Conservation (phyloP, 2,113 vertebrate species). For the Zosterops lateralis region DNA sequence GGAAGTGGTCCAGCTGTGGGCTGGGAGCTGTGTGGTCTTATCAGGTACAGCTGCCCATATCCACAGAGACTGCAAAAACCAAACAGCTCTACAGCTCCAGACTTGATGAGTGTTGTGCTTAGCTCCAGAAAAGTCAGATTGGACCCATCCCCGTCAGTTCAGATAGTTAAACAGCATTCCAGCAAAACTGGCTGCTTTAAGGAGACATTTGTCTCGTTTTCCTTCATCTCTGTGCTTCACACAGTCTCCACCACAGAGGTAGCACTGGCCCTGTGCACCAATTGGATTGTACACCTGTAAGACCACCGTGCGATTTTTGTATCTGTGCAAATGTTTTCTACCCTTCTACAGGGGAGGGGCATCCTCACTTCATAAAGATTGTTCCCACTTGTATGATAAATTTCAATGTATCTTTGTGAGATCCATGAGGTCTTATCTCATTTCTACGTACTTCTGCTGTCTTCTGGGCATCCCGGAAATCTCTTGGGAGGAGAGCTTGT, state of each 20-base stretch:
- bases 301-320: background rate
- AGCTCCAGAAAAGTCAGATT: background rate
- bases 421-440: accelerated
- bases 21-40: background rate
- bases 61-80: accelerated
- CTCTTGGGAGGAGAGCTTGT: background rate
- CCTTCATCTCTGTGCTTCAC: background rate
- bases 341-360: background rate
- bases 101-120: background rate
- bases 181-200: background rate
- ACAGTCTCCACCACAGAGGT: background rate
- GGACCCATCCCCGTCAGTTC: background rate
- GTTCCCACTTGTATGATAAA: background rate
- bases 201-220: background rate
- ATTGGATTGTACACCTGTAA: background rate
- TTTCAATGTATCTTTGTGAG: background rate
- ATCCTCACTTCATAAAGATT: background rate
- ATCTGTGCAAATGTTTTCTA: background rate
- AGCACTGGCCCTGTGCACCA: no score
- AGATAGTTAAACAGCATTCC: accelerated
- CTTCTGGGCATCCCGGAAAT: background rate
- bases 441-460: background rate
- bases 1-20: background rate
- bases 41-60: background rate
- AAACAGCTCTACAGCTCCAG: background rate